phyloP scores from a whole-genome alignment of 2,888 invertebrate species.

The Cancer borealis region DNA sequence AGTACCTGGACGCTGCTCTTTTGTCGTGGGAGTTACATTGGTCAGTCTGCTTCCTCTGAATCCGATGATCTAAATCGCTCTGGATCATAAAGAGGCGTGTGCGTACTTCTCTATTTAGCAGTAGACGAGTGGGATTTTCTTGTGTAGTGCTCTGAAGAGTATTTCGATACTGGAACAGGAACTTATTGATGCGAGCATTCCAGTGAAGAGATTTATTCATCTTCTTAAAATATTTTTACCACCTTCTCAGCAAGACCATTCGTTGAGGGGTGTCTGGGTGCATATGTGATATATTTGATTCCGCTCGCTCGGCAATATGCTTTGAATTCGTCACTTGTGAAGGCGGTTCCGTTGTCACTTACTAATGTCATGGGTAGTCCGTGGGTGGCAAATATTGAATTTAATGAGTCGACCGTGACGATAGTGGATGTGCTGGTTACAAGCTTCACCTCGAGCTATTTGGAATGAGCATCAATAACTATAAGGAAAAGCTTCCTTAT shows the following conservation, averaged over 20 bases:
- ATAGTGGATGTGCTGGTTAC: neutral
- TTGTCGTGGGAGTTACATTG: no score
- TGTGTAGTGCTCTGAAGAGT: neutral
- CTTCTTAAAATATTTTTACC: neutral
- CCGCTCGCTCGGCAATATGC: neutral
- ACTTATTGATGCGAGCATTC: neutral
- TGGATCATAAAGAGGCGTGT: neutral
- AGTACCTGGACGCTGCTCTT: neutral
- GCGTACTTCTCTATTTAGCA: neutral
- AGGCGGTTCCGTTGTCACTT: constrained; percentile 37
- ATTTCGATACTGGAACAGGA: constrained; percentile 15
- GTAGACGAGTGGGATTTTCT: neutral
- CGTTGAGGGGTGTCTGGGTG: neutral
- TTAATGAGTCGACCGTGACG: neutral
- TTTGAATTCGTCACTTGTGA: constrained; percentile 25
- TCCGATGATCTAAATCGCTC: neutral
- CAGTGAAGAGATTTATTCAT: neutral
- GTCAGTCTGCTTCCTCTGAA: no score
- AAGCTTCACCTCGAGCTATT: constrained; percentile 32
- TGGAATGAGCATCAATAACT: constrained; percentile 52
- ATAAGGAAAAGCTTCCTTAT: constrained; percentile 42
- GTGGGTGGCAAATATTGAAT: constrained; percentile 2
- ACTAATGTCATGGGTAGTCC: constrained; percentile 44
- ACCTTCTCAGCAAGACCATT: neutral
- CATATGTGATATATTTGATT: neutral